phyloP scores from a whole-genome alignment of 2,888 invertebrate genomes.

The Andrena marginata region DNA sequence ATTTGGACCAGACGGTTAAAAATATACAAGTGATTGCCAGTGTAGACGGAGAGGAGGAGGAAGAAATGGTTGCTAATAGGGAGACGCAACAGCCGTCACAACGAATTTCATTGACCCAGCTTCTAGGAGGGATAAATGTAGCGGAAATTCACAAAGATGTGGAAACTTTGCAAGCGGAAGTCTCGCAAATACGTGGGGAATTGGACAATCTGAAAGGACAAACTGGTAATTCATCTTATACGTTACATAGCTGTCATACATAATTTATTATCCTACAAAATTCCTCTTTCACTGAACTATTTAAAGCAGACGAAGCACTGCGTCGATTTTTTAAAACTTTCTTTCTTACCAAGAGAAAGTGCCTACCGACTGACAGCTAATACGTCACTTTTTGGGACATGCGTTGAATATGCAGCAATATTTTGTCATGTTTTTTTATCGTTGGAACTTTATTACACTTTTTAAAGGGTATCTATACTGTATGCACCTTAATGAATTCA shows the following conservation, averaged over 20 bases:
- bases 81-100: neutral
- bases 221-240: constrained; percentile 18
- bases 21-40: constrained; percentile 51
- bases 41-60: neutral
- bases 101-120: constrained; percentile 41
- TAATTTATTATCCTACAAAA: too few relatives aligned
- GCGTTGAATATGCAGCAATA: too few relatives aligned
- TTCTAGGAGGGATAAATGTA: constrained; percentile 62
- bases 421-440: too few relatives aligned
- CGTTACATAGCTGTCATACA: neutral
- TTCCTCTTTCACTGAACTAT: too few relatives aligned
- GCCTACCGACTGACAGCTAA: too few relatives aligned
- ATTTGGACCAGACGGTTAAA: constrained; percentile 41
- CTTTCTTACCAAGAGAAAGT: too few relatives aligned
- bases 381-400: too few relatives aligned
- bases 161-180: constrained; percentile 58
- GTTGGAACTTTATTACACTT: too few relatives aligned
- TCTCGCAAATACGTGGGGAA: constrained; percentile 58
- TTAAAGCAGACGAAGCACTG: too few relatives aligned
- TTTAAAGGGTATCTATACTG: too few relatives aligned
- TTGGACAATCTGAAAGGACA: constrained; percentile 53
- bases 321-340: too few relatives aligned
- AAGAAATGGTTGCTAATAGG: neutral
- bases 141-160: constrained; percentile 64
- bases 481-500: too few relatives aligned